phyloP scores from a whole-genome alignment of 1,140 invertebrate species.

The Cyclina sinensis region DNA sequence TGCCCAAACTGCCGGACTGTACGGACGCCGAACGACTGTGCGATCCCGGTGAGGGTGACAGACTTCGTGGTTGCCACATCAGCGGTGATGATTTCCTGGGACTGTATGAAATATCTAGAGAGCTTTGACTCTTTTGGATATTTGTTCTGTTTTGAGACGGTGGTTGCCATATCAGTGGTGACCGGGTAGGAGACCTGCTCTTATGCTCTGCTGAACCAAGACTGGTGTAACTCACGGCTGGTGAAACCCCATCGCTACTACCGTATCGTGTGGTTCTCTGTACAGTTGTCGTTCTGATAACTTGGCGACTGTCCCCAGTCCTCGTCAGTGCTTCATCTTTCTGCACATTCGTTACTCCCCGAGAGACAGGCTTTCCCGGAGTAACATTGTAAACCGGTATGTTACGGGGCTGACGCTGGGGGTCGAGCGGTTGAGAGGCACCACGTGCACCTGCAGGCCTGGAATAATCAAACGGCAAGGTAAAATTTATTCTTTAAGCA shows the following conservation, averaged over 20 bases:
- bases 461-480: background rate
- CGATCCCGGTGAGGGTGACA: conserved; percentile 28
- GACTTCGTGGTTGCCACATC: conserved; percentile 12
- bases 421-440: conserved; percentile 36
- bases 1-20: background rate
- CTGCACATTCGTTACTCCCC: conserved; percentile 18
- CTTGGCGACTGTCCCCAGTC: background rate
- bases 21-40: background rate
- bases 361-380: background rate
- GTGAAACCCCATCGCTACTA: conserved; percentile 10
- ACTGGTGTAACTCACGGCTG: conserved; percentile 1
- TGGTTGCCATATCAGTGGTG: conserved; percentile 39
- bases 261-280: conserved; percentile 25
- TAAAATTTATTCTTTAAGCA: too few relatives aligned
- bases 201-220: conserved; percentile 7
- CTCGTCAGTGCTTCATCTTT: background rate
- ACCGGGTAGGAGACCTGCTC: conserved; percentile 42
- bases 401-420: conserved; percentile 32
- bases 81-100: conserved; percentile 13
- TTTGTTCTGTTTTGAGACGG: conserved; percentile 33
- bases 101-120: conserved; percentile 38
- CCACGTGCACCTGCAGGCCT: conserved; percentile 15
- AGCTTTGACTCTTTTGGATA: conserved; percentile 40
- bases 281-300: conserved; percentile 30
- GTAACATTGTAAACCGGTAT: conserved; percentile 7